A percentile compares a stretch with the other conserved stretches of the same genome.
phyloP scores from a whole-genome alignment of 2,888 invertebrate genomes.

The Lasioglossum lativentre region DNA sequence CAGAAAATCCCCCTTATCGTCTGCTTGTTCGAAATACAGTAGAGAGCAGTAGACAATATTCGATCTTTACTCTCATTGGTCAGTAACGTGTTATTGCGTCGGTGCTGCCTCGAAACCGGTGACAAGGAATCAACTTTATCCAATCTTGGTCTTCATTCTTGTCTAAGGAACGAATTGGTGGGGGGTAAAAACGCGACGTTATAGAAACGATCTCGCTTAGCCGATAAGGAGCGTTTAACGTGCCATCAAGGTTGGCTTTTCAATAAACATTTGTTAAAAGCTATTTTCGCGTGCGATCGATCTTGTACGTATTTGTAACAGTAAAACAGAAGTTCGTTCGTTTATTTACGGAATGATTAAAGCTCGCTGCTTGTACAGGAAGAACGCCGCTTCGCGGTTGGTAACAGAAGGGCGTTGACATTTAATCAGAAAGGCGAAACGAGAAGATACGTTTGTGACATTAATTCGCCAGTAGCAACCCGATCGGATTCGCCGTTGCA shows the following conservation, averaged over 20 bases:
- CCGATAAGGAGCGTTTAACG: neutral
- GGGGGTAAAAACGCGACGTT: conserved; percentile 1
- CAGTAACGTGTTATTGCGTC: neutral
- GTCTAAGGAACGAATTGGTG: neutral
- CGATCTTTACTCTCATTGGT: neutral
- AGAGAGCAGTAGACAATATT: neutral
- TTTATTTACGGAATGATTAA: conserved; percentile 8
- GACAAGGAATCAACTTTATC: neutral
- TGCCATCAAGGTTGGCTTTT: conserved; percentile 25
- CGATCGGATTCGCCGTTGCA: conserved; percentile 51
- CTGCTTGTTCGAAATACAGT: neutral
- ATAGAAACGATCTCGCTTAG: neutral
- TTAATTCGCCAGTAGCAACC: conserved; percentile 52
- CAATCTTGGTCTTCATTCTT: neutral
- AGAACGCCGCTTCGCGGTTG: conserved; percentile 61
- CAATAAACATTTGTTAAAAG: conserved; percentile 42
- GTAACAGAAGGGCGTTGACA: conserved; percentile 77
- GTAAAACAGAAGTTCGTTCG: conserved; percentile 3
- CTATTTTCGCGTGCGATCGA: conserved; percentile 26
- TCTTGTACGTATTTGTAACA: neutral
- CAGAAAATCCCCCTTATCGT: neutral
- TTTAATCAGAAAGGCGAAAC: conserved; percentile 65
- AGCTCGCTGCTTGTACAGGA: conserved; percentile 17
- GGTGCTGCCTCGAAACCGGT: neutral
- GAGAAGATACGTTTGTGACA: conserved; percentile 65